Percentiles rank a stretch among this genome's conserved stretches.
These are phyloP conservation scores for Sebastolobus altivelis DNA, from an alignment of 2,797 vertebrate species.

Conservation along the genomic window DNA sequence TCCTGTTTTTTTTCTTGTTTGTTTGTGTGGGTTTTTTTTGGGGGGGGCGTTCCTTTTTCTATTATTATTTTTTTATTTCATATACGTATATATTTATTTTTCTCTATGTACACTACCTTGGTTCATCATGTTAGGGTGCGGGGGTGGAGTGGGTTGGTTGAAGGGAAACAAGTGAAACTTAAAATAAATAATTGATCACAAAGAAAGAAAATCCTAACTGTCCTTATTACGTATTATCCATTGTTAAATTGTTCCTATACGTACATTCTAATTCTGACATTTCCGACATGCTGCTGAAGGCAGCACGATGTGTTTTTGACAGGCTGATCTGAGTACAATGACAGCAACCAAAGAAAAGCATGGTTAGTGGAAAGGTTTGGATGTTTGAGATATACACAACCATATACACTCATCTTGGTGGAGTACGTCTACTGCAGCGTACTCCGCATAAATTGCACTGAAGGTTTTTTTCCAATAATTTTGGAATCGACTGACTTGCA, in stretches of 20 bases:
- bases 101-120: too few relatives aligned
- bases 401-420: not conserved
- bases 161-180: too few relatives aligned
- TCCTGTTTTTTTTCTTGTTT: too few relatives aligned
- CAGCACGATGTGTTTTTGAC: not conserved
- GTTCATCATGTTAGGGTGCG: too few relatives aligned
- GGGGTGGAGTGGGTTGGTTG: too few relatives aligned
- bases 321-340: not conserved
- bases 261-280: not conserved
- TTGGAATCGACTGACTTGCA: not conserved
- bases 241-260: not conserved
- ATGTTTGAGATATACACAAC: not conserved
- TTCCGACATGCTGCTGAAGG: not conserved
- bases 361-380: not conserved
- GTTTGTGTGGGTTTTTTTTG: too few relatives aligned
- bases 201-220: not conserved
- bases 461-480: not conserved
- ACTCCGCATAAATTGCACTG: not conserved
- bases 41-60: too few relatives aligned
- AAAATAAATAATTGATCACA: not conserved
- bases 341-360: not conserved
- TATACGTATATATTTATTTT: too few relatives aligned
- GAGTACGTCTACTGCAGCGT: not conserved
- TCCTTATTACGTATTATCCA: not conserved
- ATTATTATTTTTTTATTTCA: too few relatives aligned